Evolutionary conservation across 2,888 invertebrate genomes (phyloP).

Genomic region (Strigamia crassipes): DNA sequence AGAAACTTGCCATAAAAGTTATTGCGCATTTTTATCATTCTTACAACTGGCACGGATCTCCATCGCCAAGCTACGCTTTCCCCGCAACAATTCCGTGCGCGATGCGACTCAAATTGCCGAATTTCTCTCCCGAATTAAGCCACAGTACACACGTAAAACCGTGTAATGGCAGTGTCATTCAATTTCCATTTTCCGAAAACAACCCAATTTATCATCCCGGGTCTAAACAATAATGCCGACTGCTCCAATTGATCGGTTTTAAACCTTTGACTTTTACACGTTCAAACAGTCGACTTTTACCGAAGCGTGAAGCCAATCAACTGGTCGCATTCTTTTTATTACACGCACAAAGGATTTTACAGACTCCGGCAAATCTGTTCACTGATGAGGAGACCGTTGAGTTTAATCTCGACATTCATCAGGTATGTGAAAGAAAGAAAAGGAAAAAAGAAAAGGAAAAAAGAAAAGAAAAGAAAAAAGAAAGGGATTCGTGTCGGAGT

Average conservation of each 20-base stretch:
- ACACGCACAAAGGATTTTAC: background rate
- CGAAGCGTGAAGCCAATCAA: background rate
- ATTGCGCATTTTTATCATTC: background rate
- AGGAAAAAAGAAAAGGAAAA: too few relatives aligned
- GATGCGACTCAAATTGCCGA: background rate
- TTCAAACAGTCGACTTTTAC: background rate
- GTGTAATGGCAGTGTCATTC: too few relatives aligned
- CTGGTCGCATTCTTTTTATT: background rate
- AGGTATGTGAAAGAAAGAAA: background rate
- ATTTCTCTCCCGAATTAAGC: background rate
- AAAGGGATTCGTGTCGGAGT: too few relatives aligned
- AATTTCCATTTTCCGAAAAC: too few relatives aligned
- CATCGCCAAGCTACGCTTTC: background rate
- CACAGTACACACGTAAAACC: background rate
- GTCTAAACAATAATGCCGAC: too few relatives aligned
- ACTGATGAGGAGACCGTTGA: background rate
- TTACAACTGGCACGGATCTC: background rate
- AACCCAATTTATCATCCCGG: too few relatives aligned
- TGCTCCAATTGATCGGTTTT: background rate
- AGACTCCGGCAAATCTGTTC: background rate
- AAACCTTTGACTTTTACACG: background rate
- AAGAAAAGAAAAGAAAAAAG: too few relatives aligned
- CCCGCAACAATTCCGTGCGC: background rate
- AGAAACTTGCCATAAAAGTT: background rate
- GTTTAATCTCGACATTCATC: background rate